Conservation (phyloP, 2,888 invertebrate species). For the Gasteruption jaculator region DNA sequence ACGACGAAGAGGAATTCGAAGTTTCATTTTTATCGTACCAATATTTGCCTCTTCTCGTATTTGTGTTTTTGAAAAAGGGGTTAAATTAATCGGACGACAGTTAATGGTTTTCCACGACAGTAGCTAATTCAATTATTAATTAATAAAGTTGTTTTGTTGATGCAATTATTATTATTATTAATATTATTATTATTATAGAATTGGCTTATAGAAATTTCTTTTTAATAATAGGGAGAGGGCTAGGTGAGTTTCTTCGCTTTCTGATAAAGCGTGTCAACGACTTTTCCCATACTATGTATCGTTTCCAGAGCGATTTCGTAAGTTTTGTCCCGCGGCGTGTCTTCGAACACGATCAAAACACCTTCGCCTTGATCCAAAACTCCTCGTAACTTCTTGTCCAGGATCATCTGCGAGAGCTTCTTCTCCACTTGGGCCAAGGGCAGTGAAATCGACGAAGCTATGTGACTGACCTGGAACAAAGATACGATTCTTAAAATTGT, state of each 20-base stretch:
- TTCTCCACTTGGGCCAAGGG: constrained; percentile 92
- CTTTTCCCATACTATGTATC: constrained; percentile 99
- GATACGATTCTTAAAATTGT: constrained; percentile 11
- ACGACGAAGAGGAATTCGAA: no score
- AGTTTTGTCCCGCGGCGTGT: constrained; percentile 90
- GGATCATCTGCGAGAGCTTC: constrained; percentile 99
- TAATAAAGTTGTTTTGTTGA: no score
- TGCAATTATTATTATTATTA: constrained; percentile 38
- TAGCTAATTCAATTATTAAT: no score
- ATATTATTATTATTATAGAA: constrained; percentile 43
- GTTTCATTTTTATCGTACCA: no score
- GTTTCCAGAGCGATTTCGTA: constrained; percentile 97
- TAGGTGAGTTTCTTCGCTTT: constrained; percentile 98
- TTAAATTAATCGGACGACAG: no score
- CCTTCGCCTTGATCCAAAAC: constrained; percentile 99
- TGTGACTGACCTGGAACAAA: constrained; percentile 72
- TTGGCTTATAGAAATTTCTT: constrained; percentile 40
- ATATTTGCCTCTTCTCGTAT: no score
- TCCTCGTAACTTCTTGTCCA: constrained; percentile 96
- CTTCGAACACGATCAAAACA: constrained; percentile 96
- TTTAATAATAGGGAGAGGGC: constrained; percentile 48
- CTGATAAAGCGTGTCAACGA: constrained; percentile 97
- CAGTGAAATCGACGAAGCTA: constrained; percentile 86
- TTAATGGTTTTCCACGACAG: no score
- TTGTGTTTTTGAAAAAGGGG: no score